Conservation (phyloP, 35 echinoderm and acorn worm genomes). For the Lytechinus pictus region DNA sequence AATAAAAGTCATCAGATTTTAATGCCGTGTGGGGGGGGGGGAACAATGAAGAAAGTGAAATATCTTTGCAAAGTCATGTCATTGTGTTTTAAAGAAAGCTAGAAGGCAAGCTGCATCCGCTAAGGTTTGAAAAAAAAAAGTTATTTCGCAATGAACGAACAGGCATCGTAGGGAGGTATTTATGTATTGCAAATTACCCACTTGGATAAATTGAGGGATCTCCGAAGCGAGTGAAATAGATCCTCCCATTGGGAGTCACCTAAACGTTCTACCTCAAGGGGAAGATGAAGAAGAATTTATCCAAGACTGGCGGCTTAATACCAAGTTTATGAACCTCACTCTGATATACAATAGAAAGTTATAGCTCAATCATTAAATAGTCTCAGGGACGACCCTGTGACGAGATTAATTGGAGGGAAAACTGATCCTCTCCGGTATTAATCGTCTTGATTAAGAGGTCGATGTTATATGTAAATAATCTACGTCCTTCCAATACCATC, state of each 20-base stretch:
- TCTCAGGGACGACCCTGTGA: neutral
- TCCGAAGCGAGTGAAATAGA: neutral
- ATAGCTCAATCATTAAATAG: neutral
- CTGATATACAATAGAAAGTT: neutral
- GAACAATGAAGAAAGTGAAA: too few species aligned
- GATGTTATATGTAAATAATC: neutral
- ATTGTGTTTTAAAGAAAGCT: too few species aligned
- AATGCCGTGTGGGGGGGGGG: too few species aligned
- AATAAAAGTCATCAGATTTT: too few species aligned
- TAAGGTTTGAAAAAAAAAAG: neutral
- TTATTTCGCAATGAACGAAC: neutral
- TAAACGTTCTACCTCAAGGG: neutral
- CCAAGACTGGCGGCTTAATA: neutral
- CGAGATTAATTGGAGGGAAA: neutral
- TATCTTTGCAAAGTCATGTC: too few species aligned
- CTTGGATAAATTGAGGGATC: slow-evolving; percentile 11
- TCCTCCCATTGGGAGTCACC: neutral
- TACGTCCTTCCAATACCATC: neutral
- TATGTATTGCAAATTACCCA: slow-evolving; percentile 5
- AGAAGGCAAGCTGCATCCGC: too few species aligned
- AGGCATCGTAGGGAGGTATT: neutral
- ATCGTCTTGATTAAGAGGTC: neutral
- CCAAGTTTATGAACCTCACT: neutral
- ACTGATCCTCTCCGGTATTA: neutral
- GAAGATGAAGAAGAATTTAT: neutral